These are phyloP conservation scores for Psittacus erithacus DNA, from an alignment of 2,113 vertebrate genomes.

Conservation along the genomic window DNA sequence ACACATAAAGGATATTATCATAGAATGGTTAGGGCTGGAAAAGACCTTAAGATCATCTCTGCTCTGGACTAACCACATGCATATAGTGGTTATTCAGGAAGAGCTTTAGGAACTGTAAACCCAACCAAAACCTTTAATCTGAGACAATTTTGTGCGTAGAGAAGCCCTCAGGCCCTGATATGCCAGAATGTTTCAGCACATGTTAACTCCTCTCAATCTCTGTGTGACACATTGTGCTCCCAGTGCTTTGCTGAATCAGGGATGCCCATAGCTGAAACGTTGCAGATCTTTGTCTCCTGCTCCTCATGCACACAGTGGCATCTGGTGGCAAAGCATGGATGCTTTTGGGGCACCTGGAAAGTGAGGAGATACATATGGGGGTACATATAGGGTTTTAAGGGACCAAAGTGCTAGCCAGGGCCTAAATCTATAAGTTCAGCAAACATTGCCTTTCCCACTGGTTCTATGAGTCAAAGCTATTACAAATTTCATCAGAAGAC, in stretches of 20 bases:
- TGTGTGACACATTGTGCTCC: background rate
- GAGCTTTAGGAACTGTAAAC: background rate
- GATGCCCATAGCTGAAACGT: background rate
- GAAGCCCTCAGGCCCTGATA: background rate
- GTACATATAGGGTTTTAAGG: accelerated
- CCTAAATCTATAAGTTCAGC: background rate
- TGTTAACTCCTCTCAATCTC: background rate
- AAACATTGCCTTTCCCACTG: background rate
- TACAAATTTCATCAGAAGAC: background rate
- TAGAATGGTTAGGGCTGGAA: background rate
- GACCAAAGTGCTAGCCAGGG: background rate
- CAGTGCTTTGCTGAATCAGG: background rate
- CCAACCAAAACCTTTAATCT: background rate
- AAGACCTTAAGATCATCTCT: background rate
- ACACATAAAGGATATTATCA: background rate
- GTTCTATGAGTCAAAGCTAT: background rate
- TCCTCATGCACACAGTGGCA: background rate
- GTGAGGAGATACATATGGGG: background rate
- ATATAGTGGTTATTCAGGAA: background rate
- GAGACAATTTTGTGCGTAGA: background rate
- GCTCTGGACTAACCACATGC: background rate
- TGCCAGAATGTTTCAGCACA: background rate
- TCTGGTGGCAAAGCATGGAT: background rate
- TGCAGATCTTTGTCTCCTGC: background rate
- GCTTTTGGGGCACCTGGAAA: background rate